Evolutionary conservation across 2,888 invertebrate species (phyloP).

Genomic region (Stictocephala bisonia): DNA sequence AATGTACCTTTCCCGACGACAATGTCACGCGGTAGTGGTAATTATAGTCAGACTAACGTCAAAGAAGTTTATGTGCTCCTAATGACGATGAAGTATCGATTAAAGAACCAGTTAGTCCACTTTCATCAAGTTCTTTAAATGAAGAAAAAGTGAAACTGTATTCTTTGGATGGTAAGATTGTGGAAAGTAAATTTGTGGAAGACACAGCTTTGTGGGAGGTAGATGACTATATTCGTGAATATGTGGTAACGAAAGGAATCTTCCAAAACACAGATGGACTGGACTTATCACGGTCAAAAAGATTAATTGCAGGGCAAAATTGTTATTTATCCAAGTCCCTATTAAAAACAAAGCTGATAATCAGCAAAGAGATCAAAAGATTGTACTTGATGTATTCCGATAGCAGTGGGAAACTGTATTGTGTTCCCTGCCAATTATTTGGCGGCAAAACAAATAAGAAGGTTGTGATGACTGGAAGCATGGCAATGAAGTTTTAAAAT

Average conservation of each 20-base stretch:
- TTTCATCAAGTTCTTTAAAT: no score
- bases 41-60: no score
- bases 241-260: not conserved
- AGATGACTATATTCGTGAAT: not conserved
- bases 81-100: no score
- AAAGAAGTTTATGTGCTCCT: no score
- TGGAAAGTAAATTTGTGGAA: not conserved
- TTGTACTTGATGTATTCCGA: slow-evolving; percentile 49
- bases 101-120: no score
- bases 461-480: slow-evolving; percentile 56
- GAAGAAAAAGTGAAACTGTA: no score
- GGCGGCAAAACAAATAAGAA: slow-evolving; percentile 34
- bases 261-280: not conserved
- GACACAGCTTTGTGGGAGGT: not conserved
- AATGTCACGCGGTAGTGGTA: no score
- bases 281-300: slow-evolving; percentile 2
- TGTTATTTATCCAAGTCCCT: not conserved
- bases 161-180: no score
- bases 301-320: not conserved
- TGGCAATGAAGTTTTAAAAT: slow-evolving; percentile 41
- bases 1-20: no score
- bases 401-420: slow-evolving; percentile 46
- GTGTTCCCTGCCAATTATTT: slow-evolving; percentile 50
- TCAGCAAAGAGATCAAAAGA: slow-evolving; percentile 32
- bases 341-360: not conserved